Base-by-base conservation (phyloP, 2,888 invertebrate genomes). In the Augochlorella aurata region DNA sequence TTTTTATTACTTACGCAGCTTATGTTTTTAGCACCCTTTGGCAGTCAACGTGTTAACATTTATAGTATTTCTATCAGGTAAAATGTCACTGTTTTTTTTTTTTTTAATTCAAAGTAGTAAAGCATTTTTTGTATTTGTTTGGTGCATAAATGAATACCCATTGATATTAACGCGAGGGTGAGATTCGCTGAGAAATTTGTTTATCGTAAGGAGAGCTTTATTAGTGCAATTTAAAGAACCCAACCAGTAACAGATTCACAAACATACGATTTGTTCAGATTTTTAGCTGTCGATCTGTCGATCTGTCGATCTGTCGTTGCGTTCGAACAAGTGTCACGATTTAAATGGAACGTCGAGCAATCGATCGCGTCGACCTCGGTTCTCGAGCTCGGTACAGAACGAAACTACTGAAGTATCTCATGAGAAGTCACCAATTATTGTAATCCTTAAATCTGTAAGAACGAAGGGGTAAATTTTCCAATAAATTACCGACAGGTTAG, bases 371-470 rank as follows among this genome's bases (percentile, higher is more conserved):
- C 84, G 83, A 81, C 82, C 87, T 87, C 84, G 86, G 86, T 88
- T 85, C 87, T 77, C 71, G 78, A 79, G 71, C 75, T 87, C 85
- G 89, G 83, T 87, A 86, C 89, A 88, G 90, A 91, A 83, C 89
- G 85, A 90, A 81, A 90, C 85, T 87, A 90, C 88, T 86, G 81
- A 87, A 91, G 84, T 89, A 90, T 90, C 90, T 90, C 88, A 91
- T 87, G 91, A 91, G 86, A 90, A 92, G 91, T 91, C 92, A 92
- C 91, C 91, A 91, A 91, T 91, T 89, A 90, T 91, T 91, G 88
- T 90, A 89, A 90, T 89, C 85, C 81, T 86, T 87, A 77, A 89
- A 87, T 85, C 84, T 78, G 67, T 76, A 63, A 84, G 81, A 71
- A 87, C 81, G 85, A 88, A 86, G 78, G 81, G 88, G 83, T 81